Conservation (phyloP, 2,797 vertebrate genomes). For the Crypturellus tataupa region DNA sequence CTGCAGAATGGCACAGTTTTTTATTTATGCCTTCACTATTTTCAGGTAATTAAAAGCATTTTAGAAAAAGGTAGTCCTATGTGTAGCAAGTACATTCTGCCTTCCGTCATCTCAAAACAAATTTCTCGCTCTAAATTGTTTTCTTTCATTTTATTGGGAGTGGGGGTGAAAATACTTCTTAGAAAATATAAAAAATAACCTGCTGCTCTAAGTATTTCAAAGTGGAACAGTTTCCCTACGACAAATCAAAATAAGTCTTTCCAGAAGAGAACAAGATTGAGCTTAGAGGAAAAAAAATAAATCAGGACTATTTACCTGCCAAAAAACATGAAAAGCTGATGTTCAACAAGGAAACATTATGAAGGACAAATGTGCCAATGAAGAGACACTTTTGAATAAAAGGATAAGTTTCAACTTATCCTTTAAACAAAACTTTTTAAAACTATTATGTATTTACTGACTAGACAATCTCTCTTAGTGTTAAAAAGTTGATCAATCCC, state of each 20-base stretch:
- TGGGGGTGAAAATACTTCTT: neutral
- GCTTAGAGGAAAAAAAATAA: neutral
- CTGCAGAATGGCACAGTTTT: neutral
- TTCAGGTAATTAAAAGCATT: slow-evolving; percentile 1
- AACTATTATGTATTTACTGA: neutral
- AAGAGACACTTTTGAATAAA: slow-evolving; percentile 1
- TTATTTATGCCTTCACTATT: neutral
- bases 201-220: neutral
- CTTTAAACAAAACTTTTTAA: slow-evolving; percentile 49
- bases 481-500: neutral
- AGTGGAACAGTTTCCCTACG: neutral
- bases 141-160: neutral
- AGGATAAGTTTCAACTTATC: neutral
- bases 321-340: slow-evolving; percentile 50
- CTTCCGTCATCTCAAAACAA: neutral
- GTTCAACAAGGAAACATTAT: slow-evolving; percentile 28
- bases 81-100: neutral
- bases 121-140: neutral
- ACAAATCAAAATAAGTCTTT: slow-evolving; percentile 2
- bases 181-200: neutral
- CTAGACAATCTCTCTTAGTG: neutral
- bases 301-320: slow-evolving; percentile 14
- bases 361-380: neutral
- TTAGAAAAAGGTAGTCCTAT: neutral
- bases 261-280: slow-evolving; percentile 44